Base-by-base conservation (phyloP, 2,888 invertebrate species). In the Nephrotoma guestfalica region DNA sequence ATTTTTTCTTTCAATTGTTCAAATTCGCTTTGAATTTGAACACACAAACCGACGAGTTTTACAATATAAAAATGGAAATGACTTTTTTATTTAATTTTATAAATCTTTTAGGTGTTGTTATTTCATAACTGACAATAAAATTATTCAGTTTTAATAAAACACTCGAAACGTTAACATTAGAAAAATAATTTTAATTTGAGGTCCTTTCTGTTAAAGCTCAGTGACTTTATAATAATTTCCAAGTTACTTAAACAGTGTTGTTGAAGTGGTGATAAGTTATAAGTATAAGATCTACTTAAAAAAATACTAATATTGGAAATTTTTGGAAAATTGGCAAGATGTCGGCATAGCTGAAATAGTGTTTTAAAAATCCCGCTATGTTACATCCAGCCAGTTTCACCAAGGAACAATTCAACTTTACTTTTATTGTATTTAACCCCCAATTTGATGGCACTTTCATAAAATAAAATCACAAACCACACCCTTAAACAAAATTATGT, bases 361-460 rank as follows among this genome's bases (percentile, higher is more conserved):
- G 18, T 86, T 83, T 88, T 89, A 88, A 89, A 87, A 71, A 88
- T 89, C 89, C 91, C 89, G 91, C 91, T 91, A 91, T 91, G 91
- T 91, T 90, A 91, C 91, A 91, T 91, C 91, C 91, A 91, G 91
- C 91, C 91, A 91, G 90, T 91, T 91, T 88, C 88, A 89, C 90
- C 90, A 90, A 90, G 9, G 9, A 71, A 30, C 71, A 30, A 30
- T 30, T 30, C 71, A 71, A 71, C 71, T 30, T 30, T 71, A 30
- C 9, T 57, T 57, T 15, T 57, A 51, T 18, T 15, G 1, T 51
- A 6, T 51, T 4, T 15, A 57, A 57, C 30, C 4, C 11, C 15
- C 51, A 51, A 30, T 2, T 30, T 30, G 5, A 7, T 15, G 6
- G 71, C 71, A 15, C 7, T 51, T 51, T n/a, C 15, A 15, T 51